phyloP scores from a whole-genome alignment of 2,797 vertebrate species.

The Myotis findleyi region DNA sequence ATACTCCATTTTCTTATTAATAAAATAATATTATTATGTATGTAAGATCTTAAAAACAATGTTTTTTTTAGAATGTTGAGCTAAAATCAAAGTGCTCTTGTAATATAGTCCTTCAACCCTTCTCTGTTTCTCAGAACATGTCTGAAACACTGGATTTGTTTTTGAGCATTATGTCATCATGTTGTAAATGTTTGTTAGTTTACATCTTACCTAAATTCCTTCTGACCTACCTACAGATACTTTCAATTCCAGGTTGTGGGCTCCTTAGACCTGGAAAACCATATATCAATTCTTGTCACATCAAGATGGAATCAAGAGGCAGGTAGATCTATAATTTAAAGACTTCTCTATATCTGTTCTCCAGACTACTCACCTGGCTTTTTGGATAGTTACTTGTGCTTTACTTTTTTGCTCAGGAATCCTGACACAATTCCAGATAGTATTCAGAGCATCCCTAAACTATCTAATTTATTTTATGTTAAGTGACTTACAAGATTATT shows the following conservation, averaged over 20 bases:
- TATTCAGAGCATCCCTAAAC: background rate
- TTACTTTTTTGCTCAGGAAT: background rate
- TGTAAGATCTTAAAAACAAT: background rate
- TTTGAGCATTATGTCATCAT: background rate
- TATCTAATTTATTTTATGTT: background rate
- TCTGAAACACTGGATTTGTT: background rate
- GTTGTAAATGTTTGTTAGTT: background rate
- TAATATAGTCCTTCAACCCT: background rate
- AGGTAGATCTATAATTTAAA: background rate
- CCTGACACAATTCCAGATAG: background rate
- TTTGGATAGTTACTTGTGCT: background rate
- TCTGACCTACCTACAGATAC: background rate
- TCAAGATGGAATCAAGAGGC: background rate
- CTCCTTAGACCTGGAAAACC: background rate
- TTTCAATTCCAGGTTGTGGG: background rate
- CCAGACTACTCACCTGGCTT: background rate
- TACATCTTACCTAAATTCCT: background rate
- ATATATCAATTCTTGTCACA: background rate
- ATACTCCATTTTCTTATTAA: background rate
- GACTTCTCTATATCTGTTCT: background rate
- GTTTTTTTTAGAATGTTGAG: background rate
- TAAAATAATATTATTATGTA: background rate
- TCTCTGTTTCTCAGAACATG: background rate
- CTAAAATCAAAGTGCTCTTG: background rate
- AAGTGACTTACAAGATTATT: background rate